A percentile compares a stretch with the other conserved stretches of the same genome.
Evolutionary conservation across 2,113 vertebrate species (phyloP).

Genomic region (Carassius gibelio): DNA sequence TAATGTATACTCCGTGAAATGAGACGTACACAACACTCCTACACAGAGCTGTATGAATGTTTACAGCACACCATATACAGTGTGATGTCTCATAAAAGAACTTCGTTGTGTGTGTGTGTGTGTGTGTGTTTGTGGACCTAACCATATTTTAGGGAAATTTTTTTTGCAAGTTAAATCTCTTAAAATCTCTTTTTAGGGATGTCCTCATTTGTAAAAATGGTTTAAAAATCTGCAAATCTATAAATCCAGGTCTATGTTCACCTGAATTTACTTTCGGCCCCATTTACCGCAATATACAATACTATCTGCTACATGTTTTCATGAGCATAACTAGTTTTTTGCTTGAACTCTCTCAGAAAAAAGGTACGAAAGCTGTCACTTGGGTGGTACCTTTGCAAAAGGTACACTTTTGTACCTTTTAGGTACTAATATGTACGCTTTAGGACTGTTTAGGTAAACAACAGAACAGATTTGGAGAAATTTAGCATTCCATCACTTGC

Average conservation of each 20-base stretch:
- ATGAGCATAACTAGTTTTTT: not conserved
- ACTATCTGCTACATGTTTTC: not conserved
- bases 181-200: not conserved
- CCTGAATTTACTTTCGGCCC: not conserved
- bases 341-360: too few species aligned
- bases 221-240: too few species aligned
- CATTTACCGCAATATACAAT: not conserved
- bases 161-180: not conserved
- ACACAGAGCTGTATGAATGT: conserved; percentile 1
- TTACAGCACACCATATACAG: not conserved
- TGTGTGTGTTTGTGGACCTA: not conserved
- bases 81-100: not conserved
- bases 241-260: not conserved
- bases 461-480: too few species aligned
- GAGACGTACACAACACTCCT: conserved; percentile 6
- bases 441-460: too few species aligned
- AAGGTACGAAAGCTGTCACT: too few species aligned
- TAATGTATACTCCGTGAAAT: not conserved
- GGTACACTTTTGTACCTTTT: too few species aligned
- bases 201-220: too few species aligned
- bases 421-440: too few species aligned
- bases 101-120: not conserved
- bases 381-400: too few species aligned
- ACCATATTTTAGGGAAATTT: not conserved
- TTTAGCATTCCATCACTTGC: too few species aligned